Conservation (phyloP, 2,888 invertebrate species). For the Eilema griseolum region DNA sequence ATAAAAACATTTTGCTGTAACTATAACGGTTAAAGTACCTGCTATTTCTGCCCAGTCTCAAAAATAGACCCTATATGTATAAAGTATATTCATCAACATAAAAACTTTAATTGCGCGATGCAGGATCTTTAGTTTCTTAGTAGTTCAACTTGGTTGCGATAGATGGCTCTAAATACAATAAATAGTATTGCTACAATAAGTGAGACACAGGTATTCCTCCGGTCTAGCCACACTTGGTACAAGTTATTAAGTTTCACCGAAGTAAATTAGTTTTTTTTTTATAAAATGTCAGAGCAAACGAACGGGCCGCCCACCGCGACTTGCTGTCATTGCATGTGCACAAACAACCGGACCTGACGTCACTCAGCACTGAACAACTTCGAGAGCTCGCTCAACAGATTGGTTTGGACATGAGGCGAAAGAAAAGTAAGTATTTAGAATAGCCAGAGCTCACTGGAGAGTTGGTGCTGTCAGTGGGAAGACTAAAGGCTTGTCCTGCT, state of each 20-base stretch:
- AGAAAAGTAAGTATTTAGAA: slow-evolving; percentile 67
- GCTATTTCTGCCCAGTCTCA: no score
- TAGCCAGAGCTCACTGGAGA: no score
- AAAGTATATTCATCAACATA: not conserved
- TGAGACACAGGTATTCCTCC: no score
- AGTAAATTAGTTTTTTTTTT: not conserved
- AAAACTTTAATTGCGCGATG: not conserved
- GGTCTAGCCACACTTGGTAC: no score
- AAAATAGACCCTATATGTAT: no score
- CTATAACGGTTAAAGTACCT: no score
- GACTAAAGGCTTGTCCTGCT: no score
- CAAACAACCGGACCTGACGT: slow-evolving; percentile 64
- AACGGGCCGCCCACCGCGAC: slow-evolving; percentile 70
- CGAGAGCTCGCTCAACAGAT: slow-evolving; percentile 67
- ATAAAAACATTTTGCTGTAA: no score
- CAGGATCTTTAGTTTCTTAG: not conserved
- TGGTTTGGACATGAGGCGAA: slow-evolving; percentile 65
- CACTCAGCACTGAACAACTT: slow-evolving; percentile 64
- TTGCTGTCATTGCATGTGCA: slow-evolving; percentile 79
- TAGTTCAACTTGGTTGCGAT: not conserved
- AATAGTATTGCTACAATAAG: not conserved
- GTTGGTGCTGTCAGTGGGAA: no score
- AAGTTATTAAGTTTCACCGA: no score
- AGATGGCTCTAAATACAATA: not conserved
- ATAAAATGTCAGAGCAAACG: slow-evolving; percentile 64